Conservation (phyloP, 2,888 invertebrate genomes). For the Oxyteleia sp. region DNA sequence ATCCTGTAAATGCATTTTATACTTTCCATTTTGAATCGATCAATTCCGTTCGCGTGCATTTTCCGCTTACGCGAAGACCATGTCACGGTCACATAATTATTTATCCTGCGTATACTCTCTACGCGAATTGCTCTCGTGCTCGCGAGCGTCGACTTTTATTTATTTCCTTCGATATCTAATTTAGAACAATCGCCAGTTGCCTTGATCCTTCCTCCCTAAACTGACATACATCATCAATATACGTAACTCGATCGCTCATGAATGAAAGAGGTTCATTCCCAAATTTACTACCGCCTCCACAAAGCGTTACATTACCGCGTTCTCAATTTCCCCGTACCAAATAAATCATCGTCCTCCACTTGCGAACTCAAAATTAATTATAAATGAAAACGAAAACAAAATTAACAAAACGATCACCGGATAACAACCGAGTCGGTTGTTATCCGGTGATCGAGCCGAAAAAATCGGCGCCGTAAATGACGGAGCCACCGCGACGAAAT, state of each 20-base stretch:
- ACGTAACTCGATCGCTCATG: not conserved
- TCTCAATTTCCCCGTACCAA: too few relatives aligned
- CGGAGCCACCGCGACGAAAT: not conserved
- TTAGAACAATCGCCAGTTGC: not conserved
- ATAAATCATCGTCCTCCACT: too few relatives aligned
- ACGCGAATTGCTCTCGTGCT: constrained; percentile 9
- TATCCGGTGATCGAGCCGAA: too few relatives aligned
- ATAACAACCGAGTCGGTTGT: too few relatives aligned
- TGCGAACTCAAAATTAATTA: too few relatives aligned
- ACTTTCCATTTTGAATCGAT: constrained; percentile 69
- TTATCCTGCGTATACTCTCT: constrained; percentile 58
- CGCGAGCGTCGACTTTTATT: constrained; percentile 3
- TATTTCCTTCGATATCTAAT: constrained; percentile 22
- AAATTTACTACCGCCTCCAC: not conserved
- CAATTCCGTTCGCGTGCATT: constrained; percentile 67
- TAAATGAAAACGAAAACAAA: too few relatives aligned
- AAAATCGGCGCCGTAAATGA: not conserved
- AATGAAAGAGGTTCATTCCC: not conserved
- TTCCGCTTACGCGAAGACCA: constrained; percentile 63
- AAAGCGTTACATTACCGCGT: too few relatives aligned
- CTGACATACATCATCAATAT: too few relatives aligned
- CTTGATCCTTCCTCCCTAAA: too few relatives aligned
- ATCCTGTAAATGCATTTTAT: constrained; percentile 56
- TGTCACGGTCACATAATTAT: constrained; percentile 69
- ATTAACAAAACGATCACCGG: too few relatives aligned